phyloP scores from a whole-genome alignment of 2,888 invertebrate genomes.

The Drymonia ruficornis region DNA sequence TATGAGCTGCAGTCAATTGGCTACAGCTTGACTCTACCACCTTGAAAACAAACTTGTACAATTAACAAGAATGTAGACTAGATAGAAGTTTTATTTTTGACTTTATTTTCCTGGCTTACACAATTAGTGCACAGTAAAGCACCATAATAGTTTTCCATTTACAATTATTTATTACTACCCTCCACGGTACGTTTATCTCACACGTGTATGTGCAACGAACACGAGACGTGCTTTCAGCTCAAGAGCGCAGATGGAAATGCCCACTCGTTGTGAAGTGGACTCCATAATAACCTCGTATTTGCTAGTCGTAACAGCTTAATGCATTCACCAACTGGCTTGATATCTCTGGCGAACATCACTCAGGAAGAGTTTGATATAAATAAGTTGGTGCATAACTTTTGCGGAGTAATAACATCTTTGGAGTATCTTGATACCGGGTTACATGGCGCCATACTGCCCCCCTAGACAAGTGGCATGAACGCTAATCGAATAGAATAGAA shows the following conservation, averaged over 20 bases:
- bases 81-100: neutral
- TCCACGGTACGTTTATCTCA: neutral
- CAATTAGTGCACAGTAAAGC: neutral
- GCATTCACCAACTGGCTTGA: neutral
- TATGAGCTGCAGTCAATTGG: too few species aligned
- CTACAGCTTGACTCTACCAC: too few species aligned
- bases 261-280: neutral
- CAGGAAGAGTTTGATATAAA: neutral
- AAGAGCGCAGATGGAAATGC: neutral
- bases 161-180: neutral
- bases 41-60: too few species aligned
- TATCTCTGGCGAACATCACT: neutral
- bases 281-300: slow-evolving; percentile 3
- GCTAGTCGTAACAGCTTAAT: neutral
- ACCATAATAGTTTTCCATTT: neutral
- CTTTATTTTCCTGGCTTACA: too few species aligned
- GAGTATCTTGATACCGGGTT: too few species aligned
- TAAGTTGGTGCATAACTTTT: neutral
- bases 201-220: neutral
- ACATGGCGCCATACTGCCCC: too few species aligned
- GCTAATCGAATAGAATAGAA: too few species aligned
- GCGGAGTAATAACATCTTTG: neutral
- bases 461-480: too few species aligned
- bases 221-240: neutral
- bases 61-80: neutral